Conservation (phyloP, 35 echinoderm and acorn worm genomes). For the Ophiothrix spiculata region DNA sequence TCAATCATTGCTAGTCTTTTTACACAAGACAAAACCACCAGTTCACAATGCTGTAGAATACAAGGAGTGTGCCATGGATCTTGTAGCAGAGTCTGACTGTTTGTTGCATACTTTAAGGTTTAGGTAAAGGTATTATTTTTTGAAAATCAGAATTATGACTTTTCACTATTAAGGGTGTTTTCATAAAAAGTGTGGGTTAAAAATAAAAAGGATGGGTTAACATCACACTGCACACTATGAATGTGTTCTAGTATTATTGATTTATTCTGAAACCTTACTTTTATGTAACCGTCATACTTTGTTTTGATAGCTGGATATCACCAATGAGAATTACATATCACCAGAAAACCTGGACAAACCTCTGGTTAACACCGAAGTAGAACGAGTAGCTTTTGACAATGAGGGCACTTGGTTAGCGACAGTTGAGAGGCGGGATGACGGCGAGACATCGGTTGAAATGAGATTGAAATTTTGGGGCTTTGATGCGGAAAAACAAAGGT, state of each 20-base stretch:
- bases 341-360: slow-evolving; percentile 59
- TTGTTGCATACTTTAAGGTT: too few relatives aligned
- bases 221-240: not conserved
- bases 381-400: slow-evolving; percentile 62
- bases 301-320: not conserved
- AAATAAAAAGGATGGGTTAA: not conserved
- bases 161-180: too few relatives aligned
- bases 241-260: not conserved
- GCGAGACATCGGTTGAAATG: slow-evolving; percentile 51
- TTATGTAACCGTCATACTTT: not conserved
- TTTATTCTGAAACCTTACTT: too few relatives aligned
- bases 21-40: too few relatives aligned
- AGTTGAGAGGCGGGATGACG: slow-evolving; percentile 62
- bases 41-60: too few relatives aligned
- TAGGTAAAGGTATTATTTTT: too few relatives aligned
- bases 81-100: too few relatives aligned
- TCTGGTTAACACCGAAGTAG: slow-evolving; percentile 69
- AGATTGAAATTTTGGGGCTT: slow-evolving; percentile 92
- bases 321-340: slow-evolving; percentile 75
- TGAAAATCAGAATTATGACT: too few relatives aligned
- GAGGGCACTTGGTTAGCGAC: slow-evolving; percentile 78
- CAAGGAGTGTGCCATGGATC: too few relatives aligned
- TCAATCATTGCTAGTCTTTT: too few relatives aligned
- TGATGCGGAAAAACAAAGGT: slow-evolving; percentile 82
- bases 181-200: too few relatives aligned